Evolutionary conservation across 2,797 vertebrate genomes (phyloP), one percentile per base, ranked within the genome.

Genomic region (Choloepus didactylus): DNA sequence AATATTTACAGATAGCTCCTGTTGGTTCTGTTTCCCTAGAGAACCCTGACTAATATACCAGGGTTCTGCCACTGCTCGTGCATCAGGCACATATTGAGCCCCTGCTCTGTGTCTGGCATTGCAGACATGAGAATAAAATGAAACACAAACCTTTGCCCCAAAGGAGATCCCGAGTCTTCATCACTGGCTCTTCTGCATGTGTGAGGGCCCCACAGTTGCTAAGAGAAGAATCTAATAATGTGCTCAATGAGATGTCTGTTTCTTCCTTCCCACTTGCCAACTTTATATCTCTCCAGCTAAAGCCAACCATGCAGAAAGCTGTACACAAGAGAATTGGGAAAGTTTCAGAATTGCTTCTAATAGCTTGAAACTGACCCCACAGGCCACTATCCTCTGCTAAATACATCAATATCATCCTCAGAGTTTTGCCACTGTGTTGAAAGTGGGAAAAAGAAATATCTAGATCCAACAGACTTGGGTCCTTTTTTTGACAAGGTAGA

Each of bases 361-460:
- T 54, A 72, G 88, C n/a, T 86, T 87, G 79, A 88, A 87, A 89
- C 51, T 91, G 91, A 80, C 18, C 46, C 31, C 51, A n/a, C 5
- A 27, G 49, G 29, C 38, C 62, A 67, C 15, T 87, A 4, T 76
- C 91, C 7, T 91, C 70, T 91, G 73, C 79, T 76, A 75, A 75
- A 75, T 75, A 54, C 56, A 56, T 89, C 23, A 76, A 29, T 84
- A 64, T 46, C 29, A 35, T 93, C 89, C 76, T 87, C 49, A 51
- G 59, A 84, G 87, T 62, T 97, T 51, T 96, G 89, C 27, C 5
- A 35, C 35, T 62, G 31, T 85, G 38, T 27, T 94, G 73, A 79
- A 94, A 95, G 80, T 87, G 23, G 38, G n/a, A 85, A 93, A 70
- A 93, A 29, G 46, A 85, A 90, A 76, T 91, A 2, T 97, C 97